Conservation (phyloP, 2,797 vertebrate genomes). For the Myotis planiceps region DNA sequence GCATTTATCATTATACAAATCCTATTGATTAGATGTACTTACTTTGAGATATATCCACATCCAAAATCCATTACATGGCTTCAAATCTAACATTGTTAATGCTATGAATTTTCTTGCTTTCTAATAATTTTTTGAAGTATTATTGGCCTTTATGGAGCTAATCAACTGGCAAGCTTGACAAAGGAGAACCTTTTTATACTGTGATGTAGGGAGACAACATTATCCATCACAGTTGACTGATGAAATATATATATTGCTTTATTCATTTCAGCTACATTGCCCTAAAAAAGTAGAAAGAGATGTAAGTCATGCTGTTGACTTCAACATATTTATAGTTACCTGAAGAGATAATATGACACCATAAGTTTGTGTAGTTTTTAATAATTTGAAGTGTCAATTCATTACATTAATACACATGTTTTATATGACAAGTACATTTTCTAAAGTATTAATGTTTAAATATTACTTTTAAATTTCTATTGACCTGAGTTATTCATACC, state of each 20-base stretch:
- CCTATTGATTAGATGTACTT: neutral
- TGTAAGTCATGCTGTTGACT: neutral
- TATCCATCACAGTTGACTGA: neutral
- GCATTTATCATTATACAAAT: neutral
- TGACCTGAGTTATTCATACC: neutral
- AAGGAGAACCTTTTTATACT: neutral
- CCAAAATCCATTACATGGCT: neutral
- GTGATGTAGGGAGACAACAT: neutral
- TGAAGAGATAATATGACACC: neutral
- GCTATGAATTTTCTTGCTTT: neutral
- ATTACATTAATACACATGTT: neutral
- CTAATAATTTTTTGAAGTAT: neutral
- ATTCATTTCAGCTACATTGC: neutral
- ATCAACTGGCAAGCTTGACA: neutral
- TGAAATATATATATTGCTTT: neutral
- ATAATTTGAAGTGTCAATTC: neutral
- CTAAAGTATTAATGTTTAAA: neutral
- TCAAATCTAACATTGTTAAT: neutral
- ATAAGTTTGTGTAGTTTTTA: conserved; percentile 2
- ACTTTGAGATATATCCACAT: neutral
- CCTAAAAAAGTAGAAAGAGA: neutral
- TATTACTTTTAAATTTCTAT: conserved; percentile 6
- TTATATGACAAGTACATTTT: neutral
- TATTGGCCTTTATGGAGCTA: neutral
- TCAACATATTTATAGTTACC: neutral